Conservation (phyloP, 2,113 vertebrate genomes). For the Anseranas semipalmata region DNA sequence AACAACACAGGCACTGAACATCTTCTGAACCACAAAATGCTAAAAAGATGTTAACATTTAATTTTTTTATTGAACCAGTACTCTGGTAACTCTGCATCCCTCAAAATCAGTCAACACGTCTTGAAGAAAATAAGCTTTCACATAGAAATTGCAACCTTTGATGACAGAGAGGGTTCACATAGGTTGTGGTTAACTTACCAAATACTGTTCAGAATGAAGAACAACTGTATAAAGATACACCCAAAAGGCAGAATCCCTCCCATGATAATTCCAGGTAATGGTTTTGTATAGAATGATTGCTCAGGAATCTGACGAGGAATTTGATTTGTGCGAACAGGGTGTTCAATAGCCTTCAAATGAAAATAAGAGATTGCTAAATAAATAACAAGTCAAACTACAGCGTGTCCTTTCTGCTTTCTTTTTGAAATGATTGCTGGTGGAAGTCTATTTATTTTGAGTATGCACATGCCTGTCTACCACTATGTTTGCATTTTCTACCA, state of each 20-base stretch:
- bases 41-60: not conserved
- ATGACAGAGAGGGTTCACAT: not conserved
- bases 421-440: not conserved
- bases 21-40: not conserved
- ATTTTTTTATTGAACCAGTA: not conserved
- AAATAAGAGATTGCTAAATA: not conserved
- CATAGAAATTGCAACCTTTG: not conserved
- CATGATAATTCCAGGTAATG: slow-evolving; percentile 95
- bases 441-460: slow-evolving; percentile 10
- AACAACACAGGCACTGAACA: not conserved
- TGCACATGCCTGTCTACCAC: not conserved
- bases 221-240: slow-evolving; percentile 98
- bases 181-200: slow-evolving; percentile 80
- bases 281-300: slow-evolving; percentile 97
- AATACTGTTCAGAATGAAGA: slow-evolving; percentile 99
- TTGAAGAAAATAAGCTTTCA: not conserved
- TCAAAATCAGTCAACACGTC: not conserved
- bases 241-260: slow-evolving; percentile 97
- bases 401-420: not conserved
- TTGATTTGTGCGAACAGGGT: slow-evolving; percentile 97
- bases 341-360: slow-evolving; percentile 88
- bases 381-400: not conserved
- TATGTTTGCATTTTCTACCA: not conserved
- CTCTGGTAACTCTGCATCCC: not conserved
- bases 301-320: slow-evolving; percentile 98